phyloP scores from a whole-genome alignment of 2,888 invertebrate species.

The Notodonta ziczac region DNA sequence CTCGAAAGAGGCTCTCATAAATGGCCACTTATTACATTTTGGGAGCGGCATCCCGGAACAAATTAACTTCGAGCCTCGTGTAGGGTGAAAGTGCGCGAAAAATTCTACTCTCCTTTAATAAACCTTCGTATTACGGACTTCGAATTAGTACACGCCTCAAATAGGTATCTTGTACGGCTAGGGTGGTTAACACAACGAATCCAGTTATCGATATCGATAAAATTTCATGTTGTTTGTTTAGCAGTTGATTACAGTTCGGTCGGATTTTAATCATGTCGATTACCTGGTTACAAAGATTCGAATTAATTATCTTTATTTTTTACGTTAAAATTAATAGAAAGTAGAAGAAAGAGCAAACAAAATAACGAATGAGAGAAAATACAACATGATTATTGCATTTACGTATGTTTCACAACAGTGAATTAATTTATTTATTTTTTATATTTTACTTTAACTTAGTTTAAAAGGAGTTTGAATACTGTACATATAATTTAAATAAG shows the following conservation, averaged over 20 bases:
- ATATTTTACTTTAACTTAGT: no score
- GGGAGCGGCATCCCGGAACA: constrained; percentile 35
- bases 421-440: no score
- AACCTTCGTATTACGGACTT: constrained; percentile 59
- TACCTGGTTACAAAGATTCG: no score
- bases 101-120: constrained; percentile 67
- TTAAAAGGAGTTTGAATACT: no score
- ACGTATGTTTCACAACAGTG: no score
- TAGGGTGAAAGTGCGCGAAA: constrained; percentile 53
- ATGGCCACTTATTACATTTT: constrained; percentile 42
- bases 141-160: constrained; percentile 59
- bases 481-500: no score
- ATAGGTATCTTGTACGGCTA: constrained; percentile 41
- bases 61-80: constrained; percentile 52
- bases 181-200: constrained; percentile 32
- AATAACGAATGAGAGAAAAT: no score
- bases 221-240: constrained; percentile 1
- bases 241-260: neutral
- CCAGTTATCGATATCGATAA: constrained; percentile 31
- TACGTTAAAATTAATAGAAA: no score
- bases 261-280: neutral
- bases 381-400: no score
- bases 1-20: constrained; percentile 29
- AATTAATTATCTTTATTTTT: no score
- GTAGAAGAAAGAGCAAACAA: no score